Evolutionary conservation across 2,888 invertebrate species (phyloP), one percentile per base, ranked within the genome.

Genomic region (Drosophila leonis): DNA sequence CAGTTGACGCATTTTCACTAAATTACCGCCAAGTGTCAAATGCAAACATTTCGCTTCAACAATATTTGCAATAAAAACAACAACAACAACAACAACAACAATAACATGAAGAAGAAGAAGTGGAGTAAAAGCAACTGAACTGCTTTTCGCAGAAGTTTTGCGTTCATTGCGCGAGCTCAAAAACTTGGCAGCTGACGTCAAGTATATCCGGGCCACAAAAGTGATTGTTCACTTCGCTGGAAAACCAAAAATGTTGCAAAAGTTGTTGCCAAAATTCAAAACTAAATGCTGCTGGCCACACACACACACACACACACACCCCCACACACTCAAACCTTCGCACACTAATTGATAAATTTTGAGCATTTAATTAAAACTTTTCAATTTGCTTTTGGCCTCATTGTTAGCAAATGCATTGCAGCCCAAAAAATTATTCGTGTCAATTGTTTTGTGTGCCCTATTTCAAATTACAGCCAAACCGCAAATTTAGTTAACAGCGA

Each of bases 1-100:
- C 87, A 83, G 84, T 89, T 83, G 87, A 86, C 89, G 83, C 89
- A 88, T 83, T 88, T 87, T 87, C 84, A 84, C 90, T 87, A 89
- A 84, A 82, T 90, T 85, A 85, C 88, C 82, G 74, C 72, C 78
- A 80, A 86, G 88, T 86, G 85, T 90, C 85, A 88, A 88, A 88
- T 80, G 80, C 80, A 82, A 85, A 85, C 90, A 89, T 80, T 90
- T 75, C 61, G 82, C 80, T 77, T 31, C 55, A 76, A 82, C 86
- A 90, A 90, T 90, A 90, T 88, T 88, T 90, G 83, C 82, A 74
- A 80, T 81, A 72, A 88, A 85, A 90, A 63, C 83, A 88, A 51
- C 67, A 42, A n/a, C 41, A 55, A 29, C 44, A 48, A 27, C 42
- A 33, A 39, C 44, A 33, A 31, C 20, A 18, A 18, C 2, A n/a